These are phyloP conservation scores for Serranus cabrilla DNA, from an alignment of 2,797 vertebrate genomes.

Conservation along the genomic window DNA sequence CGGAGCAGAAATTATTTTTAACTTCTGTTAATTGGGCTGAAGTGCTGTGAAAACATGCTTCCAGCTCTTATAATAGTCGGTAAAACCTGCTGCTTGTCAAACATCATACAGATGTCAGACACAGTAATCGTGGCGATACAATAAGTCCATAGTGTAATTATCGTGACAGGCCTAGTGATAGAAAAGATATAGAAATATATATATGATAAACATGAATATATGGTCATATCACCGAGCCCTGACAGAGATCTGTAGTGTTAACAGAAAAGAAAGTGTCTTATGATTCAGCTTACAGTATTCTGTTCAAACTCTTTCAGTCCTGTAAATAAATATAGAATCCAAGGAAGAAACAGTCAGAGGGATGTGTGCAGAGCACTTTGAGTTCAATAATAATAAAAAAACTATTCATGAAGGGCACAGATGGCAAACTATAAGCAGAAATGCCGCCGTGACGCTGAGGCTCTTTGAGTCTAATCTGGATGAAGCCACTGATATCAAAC, in stretches of 20 bases:
- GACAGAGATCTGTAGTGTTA: too few species aligned
- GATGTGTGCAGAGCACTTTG: constrained; percentile 22
- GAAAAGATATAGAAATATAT: too few species aligned
- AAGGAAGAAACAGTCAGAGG: constrained; percentile 28
- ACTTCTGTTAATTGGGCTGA: too few species aligned
- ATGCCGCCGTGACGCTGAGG: not conserved
- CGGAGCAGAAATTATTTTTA: too few species aligned
- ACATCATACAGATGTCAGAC: too few species aligned
- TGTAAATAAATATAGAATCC: constrained; percentile 49
- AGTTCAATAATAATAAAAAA: constrained; percentile 35
- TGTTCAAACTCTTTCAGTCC: constrained; percentile 20
- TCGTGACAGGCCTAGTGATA: too few species aligned
- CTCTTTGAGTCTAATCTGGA: not conserved
- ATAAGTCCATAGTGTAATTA: too few species aligned
- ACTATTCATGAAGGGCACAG: constrained; percentile 60
- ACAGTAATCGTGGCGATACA: too few species aligned
- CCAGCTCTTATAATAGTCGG: too few species aligned
- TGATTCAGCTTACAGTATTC: constrained; percentile 41
- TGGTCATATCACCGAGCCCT: too few species aligned
- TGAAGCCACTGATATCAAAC: constrained; percentile 3
- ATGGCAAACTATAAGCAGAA: constrained; percentile 44
- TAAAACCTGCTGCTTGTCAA: too few species aligned
- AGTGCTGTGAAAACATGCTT: too few species aligned
- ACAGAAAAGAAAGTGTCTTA: constrained; percentile 21
- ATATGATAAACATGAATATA: not conserved